Conservation (phyloP, 2,888 invertebrate genomes). For the Lasioglossum oenotherae region DNA sequence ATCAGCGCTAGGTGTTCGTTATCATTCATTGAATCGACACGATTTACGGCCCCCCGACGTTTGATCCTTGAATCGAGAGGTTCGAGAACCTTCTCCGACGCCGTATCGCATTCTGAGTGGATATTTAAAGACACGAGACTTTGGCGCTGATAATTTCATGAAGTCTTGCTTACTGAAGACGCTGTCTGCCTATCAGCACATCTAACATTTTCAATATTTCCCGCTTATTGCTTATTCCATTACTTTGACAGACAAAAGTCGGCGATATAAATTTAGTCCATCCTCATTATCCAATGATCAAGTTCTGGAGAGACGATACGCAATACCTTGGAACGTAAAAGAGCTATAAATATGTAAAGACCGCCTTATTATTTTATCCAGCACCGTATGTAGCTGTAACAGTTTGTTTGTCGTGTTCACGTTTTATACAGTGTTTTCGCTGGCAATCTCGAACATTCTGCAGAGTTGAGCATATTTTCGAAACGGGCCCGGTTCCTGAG, state of each 20-base stretch:
- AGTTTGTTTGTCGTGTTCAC: background rate
- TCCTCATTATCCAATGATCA: background rate
- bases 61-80: background rate
- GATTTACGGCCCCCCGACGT: background rate
- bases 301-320: no score
- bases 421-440: background rate
- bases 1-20: slow-evolving; percentile 11
- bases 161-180: background rate
- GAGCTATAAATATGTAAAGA: background rate
- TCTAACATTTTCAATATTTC: background rate
- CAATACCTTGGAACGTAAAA: background rate
- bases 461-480: slow-evolving; percentile 42
- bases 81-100: background rate
- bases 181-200: background rate
- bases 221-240: no score
- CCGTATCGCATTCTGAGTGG: background rate
- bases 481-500: slow-evolving; percentile 16
- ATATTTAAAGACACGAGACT: background rate
- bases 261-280: no score
- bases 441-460: slow-evolving; percentile 32
- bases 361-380: background rate
- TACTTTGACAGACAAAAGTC: background rate
- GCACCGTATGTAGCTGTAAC: background rate
- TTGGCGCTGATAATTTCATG: background rate
- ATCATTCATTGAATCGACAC: slow-evolving; percentile 35